phyloP scores from a whole-genome alignment of 2,113 vertebrate genomes.

The Psittacula cyanocephala region DNA sequence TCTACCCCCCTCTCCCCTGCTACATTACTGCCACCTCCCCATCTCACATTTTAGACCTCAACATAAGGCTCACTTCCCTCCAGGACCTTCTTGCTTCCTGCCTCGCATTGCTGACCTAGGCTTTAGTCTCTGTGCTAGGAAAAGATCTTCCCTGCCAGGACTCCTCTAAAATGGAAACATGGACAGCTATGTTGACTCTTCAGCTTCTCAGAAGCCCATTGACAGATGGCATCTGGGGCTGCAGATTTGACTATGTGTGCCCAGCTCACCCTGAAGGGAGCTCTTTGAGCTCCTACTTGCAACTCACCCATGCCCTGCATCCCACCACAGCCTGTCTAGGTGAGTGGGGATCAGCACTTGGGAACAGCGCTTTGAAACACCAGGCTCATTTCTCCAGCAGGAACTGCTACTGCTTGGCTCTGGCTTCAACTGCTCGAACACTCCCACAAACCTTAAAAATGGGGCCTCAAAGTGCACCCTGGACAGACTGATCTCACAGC shows the following conservation, averaged over 20 bases:
- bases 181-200: fast-evolving
- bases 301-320: not conserved
- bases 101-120: not conserved
- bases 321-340: not conserved
- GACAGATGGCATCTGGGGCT: not conserved
- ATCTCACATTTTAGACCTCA: not conserved
- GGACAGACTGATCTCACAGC: not conserved
- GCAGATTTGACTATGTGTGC: not conserved
- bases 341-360: not conserved
- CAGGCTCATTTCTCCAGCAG: not conserved
- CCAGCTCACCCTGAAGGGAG: not conserved
- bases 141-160: not conserved
- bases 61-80: not conserved
- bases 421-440: not conserved
- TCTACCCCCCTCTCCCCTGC: not conserved
- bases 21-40: not conserved
- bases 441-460: not conserved
- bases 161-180: not conserved
- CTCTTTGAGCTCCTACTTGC: not conserved
- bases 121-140: not conserved
- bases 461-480: not conserved
- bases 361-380: not conserved
- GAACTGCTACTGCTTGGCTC: not conserved
- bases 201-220: not conserved
- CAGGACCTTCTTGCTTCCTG: not conserved